phyloP scores from a whole-genome alignment of 2,888 invertebrate genomes.

The Sesia apiformis region DNA sequence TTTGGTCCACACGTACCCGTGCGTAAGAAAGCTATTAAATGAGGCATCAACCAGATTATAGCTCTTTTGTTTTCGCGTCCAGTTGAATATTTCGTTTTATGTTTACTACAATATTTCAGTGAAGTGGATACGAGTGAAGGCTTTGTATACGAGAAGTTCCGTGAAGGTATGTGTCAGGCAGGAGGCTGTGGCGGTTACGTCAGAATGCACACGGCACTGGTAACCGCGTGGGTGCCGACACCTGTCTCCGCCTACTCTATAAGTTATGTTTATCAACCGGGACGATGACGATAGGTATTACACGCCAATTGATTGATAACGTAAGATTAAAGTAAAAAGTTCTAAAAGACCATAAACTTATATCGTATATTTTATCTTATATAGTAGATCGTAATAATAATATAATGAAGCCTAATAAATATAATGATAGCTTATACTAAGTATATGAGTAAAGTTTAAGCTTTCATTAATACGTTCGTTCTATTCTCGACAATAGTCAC shows the following conservation, averaged over 20 bases:
- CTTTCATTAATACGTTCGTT: constrained; percentile 49
- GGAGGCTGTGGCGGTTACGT: constrained; percentile 58
- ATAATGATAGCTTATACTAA: too few relatives aligned
- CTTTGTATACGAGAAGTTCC: constrained; percentile 20
- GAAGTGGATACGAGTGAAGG: too few relatives aligned
- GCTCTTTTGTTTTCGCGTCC: too few relatives aligned
- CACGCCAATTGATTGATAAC: not conserved
- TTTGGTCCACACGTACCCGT: not conserved
- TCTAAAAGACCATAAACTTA: too few relatives aligned
- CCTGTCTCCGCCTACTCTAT: constrained; percentile 49
- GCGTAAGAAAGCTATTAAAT: too few relatives aligned
- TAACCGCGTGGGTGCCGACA: constrained; percentile 36
- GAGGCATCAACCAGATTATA: too few relatives aligned
- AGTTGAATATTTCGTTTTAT: too few relatives aligned
- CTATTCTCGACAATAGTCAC: constrained; percentile 42
- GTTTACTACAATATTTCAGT: too few relatives aligned
- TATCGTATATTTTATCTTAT: too few relatives aligned
- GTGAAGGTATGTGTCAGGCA: constrained; percentile 26
- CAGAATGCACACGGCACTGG: constrained; percentile 66
- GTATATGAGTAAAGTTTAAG: constrained; percentile 1
- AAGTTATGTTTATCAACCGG: constrained; percentile 1
- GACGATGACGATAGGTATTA: not conserved
- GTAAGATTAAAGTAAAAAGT: not conserved
- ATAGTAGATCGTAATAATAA: too few relatives aligned
- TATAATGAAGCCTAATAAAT: too few relatives aligned